A percentile compares a stretch with the other conserved stretches of the same genome.
Evolutionary conservation across 1,140 invertebrate species (phyloP).

Genomic region (Trichonephila clavata): DNA sequence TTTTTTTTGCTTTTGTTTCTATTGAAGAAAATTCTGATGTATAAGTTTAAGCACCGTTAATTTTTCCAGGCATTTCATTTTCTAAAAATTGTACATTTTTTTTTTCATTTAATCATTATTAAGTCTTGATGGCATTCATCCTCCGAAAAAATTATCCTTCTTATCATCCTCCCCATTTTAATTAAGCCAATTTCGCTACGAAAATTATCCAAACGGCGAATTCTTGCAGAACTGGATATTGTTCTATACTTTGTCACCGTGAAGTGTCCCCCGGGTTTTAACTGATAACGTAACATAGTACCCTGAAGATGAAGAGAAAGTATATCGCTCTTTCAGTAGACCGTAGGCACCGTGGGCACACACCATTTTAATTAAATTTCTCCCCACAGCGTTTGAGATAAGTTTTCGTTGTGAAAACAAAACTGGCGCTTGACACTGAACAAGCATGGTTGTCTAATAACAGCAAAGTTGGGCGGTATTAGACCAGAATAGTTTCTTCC

Average conservation of each 20-base stretch:
- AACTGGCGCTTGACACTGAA: not conserved
- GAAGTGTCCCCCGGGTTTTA: not conserved
- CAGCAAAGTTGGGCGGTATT: not conserved
- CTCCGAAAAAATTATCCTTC: too few relatives aligned
- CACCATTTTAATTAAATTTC: slow-evolving; percentile 24
- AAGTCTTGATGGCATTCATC: too few relatives aligned
- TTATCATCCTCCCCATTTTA: too few relatives aligned
- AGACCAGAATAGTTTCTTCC: not conserved
- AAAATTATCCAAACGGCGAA: not conserved
- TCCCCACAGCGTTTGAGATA: not conserved
- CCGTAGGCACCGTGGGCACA: not conserved
- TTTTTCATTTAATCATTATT: too few relatives aligned
- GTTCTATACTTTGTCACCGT: not conserved
- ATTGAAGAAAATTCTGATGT: too few relatives aligned
- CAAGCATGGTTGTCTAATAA: not conserved
- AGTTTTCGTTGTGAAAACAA: not conserved
- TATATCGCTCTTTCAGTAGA: not conserved
- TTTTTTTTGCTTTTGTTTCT: too few relatives aligned
- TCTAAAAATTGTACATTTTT: too few relatives aligned
- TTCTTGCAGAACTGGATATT: not conserved
- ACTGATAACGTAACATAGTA: not conserved
- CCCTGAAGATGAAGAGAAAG: not conserved
- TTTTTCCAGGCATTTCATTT: too few relatives aligned
- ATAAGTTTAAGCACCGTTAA: too few relatives aligned
- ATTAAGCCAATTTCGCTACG: not conserved